These are phyloP conservation scores for Deroplatys truncata DNA, from an alignment of 2,888 invertebrate species.

Conservation along the genomic window DNA sequence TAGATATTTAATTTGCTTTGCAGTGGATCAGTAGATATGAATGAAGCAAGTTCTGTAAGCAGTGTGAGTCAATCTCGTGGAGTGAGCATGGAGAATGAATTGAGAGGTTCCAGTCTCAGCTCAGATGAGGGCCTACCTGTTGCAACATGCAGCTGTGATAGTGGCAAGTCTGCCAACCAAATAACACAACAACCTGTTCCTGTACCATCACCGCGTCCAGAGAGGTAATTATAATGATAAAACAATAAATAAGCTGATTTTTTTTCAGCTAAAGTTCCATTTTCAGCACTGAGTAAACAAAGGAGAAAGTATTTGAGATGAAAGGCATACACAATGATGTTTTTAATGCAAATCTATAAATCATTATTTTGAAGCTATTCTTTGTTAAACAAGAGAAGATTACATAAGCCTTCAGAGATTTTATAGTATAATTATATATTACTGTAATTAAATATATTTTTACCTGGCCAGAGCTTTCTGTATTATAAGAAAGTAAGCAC, in stretches of 20 bases:
- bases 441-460: no score
- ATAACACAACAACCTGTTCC: not conserved
- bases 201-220: slow-evolving; percentile 43
- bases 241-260: slow-evolving; percentile 34
- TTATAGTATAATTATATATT: no score
- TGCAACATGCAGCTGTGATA: not conserved
- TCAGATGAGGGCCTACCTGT: slow-evolving; percentile 51
- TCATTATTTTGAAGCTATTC: no score
- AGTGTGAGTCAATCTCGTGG: slow-evolving; percentile 51
- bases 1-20: slow-evolving; percentile 28
- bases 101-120: slow-evolving; percentile 59
- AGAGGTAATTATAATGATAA: slow-evolving; percentile 35
- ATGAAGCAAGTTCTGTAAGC: slow-evolving; percentile 52
- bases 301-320: no score
- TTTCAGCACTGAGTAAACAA: not conserved
- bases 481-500: no score
- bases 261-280: not conserved
- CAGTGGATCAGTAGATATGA: slow-evolving; percentile 65
- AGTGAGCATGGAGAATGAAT: slow-evolving; percentile 59
- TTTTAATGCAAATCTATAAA: no score
- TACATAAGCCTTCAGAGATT: no score
- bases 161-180: not conserved
- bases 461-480: no score
- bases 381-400: no score
- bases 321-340: no score